Percentiles rank a stretch among this genome's conserved stretches.
Conservation (phyloP, 2,113 vertebrate genomes). For the Oreotragus oreotragus region DNA sequence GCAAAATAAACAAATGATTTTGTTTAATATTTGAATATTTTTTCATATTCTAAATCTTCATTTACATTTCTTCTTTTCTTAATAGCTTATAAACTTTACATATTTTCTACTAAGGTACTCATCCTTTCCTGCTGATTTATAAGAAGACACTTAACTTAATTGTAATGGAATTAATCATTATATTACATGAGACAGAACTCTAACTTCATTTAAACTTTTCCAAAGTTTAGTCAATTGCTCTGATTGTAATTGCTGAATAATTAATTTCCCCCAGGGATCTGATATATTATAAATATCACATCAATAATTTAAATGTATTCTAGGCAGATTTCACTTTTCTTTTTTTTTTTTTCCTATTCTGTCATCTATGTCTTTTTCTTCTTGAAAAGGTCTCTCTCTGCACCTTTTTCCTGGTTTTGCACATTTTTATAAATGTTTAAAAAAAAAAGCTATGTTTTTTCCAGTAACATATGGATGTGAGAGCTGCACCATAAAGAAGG, state of each 20-base stretch:
- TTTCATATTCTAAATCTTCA: background rate
- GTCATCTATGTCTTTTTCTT: background rate
- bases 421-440: background rate
- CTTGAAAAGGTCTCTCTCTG: background rate
- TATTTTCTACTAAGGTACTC: background rate
- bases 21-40: background rate
- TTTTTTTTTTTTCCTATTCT: background rate
- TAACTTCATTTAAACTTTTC: background rate
- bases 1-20: background rate
- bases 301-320: background rate
- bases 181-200: background rate
- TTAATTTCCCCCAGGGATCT: background rate
- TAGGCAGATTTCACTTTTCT: background rate
- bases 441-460: background rate
- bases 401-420: background rate
- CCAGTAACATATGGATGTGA: background rate
- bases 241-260: constrained; percentile 21
- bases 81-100: background rate
- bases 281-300: background rate
- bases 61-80: background rate
- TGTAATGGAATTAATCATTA: constrained; percentile 19
- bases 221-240: background rate
- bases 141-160: background rate
- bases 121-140: background rate
- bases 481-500: background rate